Evolutionary conservation across 2,113 vertebrate species (phyloP).

Genomic region (Eulemur rufifrons): DNA sequence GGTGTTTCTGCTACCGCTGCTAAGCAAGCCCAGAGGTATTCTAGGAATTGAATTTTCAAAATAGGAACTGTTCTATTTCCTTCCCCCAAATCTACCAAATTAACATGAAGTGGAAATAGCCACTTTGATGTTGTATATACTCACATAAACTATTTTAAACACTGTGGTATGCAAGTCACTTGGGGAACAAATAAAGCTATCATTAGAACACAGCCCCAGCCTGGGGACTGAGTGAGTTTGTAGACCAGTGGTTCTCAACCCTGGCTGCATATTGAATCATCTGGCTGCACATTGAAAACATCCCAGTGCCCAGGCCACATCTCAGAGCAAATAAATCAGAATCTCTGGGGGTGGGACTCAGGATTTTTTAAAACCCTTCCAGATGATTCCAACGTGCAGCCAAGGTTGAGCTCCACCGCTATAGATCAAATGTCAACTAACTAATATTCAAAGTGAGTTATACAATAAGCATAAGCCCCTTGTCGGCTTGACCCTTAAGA

Average conservation of each 20-base stretch:
- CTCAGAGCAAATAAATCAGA: not conserved
- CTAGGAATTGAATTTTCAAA: conserved; percentile 9
- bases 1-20: not conserved
- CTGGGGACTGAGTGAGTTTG: not conserved
- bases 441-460: not conserved
- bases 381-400: not conserved
- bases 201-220: not conserved
- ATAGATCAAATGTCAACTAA: not conserved
- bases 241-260: not conserved
- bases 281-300: no score
- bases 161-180: not conserved
- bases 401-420: not conserved
- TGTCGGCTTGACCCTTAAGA: not conserved
- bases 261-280: not conserved
- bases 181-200: conserved; percentile 23
- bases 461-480: not conserved
- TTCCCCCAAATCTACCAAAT: not conserved
- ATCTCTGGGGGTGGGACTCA: not conserved
- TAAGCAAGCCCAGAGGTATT: not conserved
- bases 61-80: not conserved
- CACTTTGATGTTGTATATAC: not conserved
- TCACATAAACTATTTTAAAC: conserved; percentile 23
- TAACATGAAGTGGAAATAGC: not conserved
- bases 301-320: not conserved
- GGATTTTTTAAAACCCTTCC: not conserved